phyloP scores from a whole-genome alignment of 1,140 invertebrate species.

The Monomorium pharaonis region DNA sequence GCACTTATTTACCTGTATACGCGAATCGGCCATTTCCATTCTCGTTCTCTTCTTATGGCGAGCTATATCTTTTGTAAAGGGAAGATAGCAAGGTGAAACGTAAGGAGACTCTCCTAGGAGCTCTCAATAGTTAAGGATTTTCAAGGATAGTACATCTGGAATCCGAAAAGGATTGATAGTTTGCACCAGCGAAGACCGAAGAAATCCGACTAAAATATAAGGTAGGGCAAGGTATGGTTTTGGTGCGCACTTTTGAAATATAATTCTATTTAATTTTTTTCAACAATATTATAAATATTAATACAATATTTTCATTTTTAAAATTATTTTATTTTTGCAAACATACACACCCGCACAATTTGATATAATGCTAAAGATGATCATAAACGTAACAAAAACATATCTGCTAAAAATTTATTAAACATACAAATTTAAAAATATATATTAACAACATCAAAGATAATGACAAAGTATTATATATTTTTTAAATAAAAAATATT shows the following conservation, averaged over 20 bases:
- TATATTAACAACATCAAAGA: neutral
- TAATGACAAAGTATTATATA: no score
- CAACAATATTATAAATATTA: neutral
- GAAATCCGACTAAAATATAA: slow-evolving; percentile 3
- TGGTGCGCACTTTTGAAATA: neutral
- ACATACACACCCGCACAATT: neutral
- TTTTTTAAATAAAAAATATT: neutral
- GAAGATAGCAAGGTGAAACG: neutral
- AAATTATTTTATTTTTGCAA: neutral
- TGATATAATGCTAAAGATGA: neutral
- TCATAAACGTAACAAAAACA: neutral
- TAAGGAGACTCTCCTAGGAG: slow-evolving; percentile 63
- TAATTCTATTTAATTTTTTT: neutral
- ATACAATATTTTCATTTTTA: neutral
- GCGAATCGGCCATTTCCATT: slow-evolving; percentile 69
- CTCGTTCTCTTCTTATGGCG: slow-evolving; percentile 64
- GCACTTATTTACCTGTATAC: slow-evolving; percentile 69
- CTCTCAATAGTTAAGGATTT: slow-evolving; percentile 41
- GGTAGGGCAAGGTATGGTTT: slow-evolving; percentile 1
- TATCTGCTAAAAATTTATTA: neutral
- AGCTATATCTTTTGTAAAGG: slow-evolving; percentile 54
- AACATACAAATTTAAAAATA: neutral
- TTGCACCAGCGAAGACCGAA: neutral
- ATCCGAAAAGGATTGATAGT: slow-evolving; percentile 40
- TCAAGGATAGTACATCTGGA: slow-evolving; percentile 22